Base-by-base conservation (phyloP, 2,888 invertebrate species). In the Tiphia femorata region DNA sequence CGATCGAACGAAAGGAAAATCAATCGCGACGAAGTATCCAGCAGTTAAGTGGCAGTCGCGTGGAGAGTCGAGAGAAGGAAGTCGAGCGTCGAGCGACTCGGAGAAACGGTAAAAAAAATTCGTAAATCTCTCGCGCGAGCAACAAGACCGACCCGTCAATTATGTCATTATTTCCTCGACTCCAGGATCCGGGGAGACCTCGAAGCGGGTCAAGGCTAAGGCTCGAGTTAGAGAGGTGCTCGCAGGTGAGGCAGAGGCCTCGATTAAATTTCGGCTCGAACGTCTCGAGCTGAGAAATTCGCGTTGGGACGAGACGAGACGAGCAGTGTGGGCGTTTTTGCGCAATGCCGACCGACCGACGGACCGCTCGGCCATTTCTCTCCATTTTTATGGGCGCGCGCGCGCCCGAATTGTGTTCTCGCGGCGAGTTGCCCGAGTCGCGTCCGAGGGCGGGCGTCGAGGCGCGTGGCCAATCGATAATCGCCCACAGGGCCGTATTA, bases 401-500 rank as follows among this genome's bases (percentile, higher is more conserved):
- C 47, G 25, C 52, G 44, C 43, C 64, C 54, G 57, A 67, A 65
- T 73, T 69, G 66, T 70, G n/a, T 69, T 69, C 56, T 46, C 47
- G 56, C 49, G 29, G 55, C n/a, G n/a, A n/a, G n/a, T n/a, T n/a
- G n/a, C n/a, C n/a, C n/a, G n/a, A n/a, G 44, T 62, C 54, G n/a
- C n/a, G 50, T 47, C 29, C 46, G 63, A 62, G 55, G 70, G 61
- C 65, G 71, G n/a, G 70, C 54, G 67, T 73, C 70, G 66, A 72
- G 67, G 64, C 69, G 73, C 77, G 77, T 78, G 68, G 64, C 77
- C 67, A 77, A 79, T 79, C 71, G 77, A 73, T 79, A 78, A 79
- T 78, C 73, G 75, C 61, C 70, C 67, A 64, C 60, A 52, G 59
- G 46, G 55, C 37, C 50, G 61, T 62, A 61, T 71, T 62, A 71